Base-by-base conservation (phyloP, 2,797 vertebrate genomes). In the Epinephelus awoara region DNA sequence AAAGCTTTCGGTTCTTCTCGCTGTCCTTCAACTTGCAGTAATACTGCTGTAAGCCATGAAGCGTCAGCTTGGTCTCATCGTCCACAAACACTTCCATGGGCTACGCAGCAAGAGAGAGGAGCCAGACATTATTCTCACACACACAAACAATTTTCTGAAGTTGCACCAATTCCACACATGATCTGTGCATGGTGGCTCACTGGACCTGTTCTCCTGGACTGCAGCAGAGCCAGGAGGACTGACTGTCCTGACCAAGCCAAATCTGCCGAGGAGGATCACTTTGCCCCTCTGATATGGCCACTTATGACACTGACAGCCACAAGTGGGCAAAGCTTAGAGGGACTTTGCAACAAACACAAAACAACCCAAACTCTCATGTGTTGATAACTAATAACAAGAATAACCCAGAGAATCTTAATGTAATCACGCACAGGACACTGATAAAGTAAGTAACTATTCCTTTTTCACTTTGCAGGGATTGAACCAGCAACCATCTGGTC, bases 11-110 rank as follows among this genome's bases (percentile, higher is more conserved):
- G 91, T 98, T 98, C 93, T 97, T 98, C 91, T 97, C 96, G 0
- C 96, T 97, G 93, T 98, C 97, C 93, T 97, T 98, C 82, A 98
- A 91, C 84, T 98, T 98, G 88, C 97, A 97, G 57, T 98, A 98
- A 85, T 98, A 96, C 85, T 98, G 97, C 92, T 98, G 97, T 58
- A 98, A 92, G 3, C 97, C 97, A 2, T 98, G 97, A 58, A 98
- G 95, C 0, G 97, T 98, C 86, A 98, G 94, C 92, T 98, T 98
- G 63, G 97, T 98, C 91, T 98, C 97, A 0, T 98, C 97, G 2
- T 98, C 97, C 88, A 98, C 97, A 88, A 97, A 98, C 83, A 98
- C 97, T 84, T 98, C 97, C 97, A 98, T 97, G 44, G 97, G 97
- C 97, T 97, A 29, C 27, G 75, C 18, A 50, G 86, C 50, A 71